Conservation (phyloP, 2,113 vertebrate species). For the Rhynchopsitta pachyrhyncha region DNA sequence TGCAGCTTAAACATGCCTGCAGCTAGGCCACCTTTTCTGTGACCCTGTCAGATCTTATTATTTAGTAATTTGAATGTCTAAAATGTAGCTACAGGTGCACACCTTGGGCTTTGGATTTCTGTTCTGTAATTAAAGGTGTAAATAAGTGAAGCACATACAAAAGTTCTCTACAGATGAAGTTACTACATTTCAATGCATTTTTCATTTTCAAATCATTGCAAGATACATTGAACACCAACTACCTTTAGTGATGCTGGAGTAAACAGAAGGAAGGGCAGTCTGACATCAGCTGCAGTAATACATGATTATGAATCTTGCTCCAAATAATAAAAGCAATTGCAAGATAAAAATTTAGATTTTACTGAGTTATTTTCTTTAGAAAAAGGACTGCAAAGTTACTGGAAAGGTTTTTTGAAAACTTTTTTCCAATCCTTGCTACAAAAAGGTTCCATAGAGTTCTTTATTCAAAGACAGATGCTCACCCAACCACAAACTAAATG, state of each 20-base stretch:
- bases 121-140: neutral
- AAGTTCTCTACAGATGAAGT: neutral
- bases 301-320: fast-evolving
- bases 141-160: neutral
- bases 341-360: neutral
- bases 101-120: neutral
- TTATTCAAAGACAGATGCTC: neutral
- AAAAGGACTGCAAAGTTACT: neutral
- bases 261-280: neutral
- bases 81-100: slow-evolving; percentile 1
- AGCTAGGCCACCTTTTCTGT: slow-evolving; percentile 6
- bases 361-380: neutral
- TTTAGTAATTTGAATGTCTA: neutral
- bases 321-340: neutral
- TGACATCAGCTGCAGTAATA: neutral
- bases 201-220: neutral
- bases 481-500: neutral
- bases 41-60: slow-evolving; percentile 12
- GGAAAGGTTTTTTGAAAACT: neutral
- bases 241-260: neutral
- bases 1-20: neutral
- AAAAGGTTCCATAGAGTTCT: neutral
- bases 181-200: neutral
- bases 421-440: neutral
- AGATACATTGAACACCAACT: neutral